Evolutionary conservation across 2,888 invertebrate genomes (phyloP), one percentile per base, ranked within the genome.

Genomic region (Seira sanloemensis): DNA sequence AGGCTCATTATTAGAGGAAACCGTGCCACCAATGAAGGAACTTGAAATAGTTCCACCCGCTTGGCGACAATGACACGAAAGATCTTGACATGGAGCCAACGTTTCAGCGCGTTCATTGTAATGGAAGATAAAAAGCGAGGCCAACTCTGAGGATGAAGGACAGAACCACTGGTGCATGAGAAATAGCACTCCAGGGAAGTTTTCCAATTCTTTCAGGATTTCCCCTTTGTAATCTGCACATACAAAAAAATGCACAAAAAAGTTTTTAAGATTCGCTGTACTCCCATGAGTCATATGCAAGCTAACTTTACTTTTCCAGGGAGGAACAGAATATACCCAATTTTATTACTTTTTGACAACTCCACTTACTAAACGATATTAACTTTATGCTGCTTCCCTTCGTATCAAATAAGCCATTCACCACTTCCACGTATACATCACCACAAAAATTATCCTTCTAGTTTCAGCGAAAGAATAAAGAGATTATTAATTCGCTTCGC

Each of bases 151-250:
- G 46, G 82, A 81, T 19, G 92, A 92, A 67, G 91, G 89, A 85
- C 91, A 91, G 89, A 92, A 92, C 92, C 92, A 92, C 85, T 91
- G 91, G 89, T 92, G 92, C 92, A 92, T 92, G 76, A 92, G 91
- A 88, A 92, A 91, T 89, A 92, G 90, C 26, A 92, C 91, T 25
- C 90, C 90, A 4, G 91, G 91, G 84, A 91, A 91, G 88, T 91
- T 91, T 73, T 90, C 90, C 75, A 90, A 88, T 73, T 90, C 90
- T 74, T 89, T 88, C 26, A 87, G 86, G 37, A 90, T 88, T 24
- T 89, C 89, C 21, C 91, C 91, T 81, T 90, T 89, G 23, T 90
- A 90, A 74, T 90, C 91, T 91, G 90, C n/a, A 67, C 89, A 88
- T 58, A 80, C 79, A 12, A 37, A 12, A 12, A 12, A 37, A 9